Conservation (phyloP, 2,888 invertebrate genomes). For the Leptinotarsa juncta region DNA sequence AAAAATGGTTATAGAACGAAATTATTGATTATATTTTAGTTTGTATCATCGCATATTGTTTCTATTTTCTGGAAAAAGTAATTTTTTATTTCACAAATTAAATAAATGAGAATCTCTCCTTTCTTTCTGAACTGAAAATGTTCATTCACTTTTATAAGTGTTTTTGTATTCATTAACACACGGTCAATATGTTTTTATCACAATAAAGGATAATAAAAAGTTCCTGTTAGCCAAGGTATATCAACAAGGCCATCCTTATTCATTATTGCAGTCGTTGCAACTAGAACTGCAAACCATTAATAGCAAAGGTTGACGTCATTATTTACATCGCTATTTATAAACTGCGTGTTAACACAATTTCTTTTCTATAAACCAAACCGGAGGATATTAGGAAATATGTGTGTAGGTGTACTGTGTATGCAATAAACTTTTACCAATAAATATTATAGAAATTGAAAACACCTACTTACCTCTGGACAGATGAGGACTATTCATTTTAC, state of each 20-base stretch:
- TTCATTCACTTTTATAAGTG: too few species aligned
- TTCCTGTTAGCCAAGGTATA: not conserved
- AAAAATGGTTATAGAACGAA: too few species aligned
- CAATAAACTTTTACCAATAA: constrained; percentile 23
- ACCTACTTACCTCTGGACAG: constrained; percentile 49
- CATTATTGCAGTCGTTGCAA: constrained; percentile 22
- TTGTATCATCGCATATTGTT: too few species aligned
- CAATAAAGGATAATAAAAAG: not conserved
- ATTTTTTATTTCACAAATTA: too few species aligned
- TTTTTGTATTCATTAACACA: too few species aligned
- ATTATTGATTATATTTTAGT: too few species aligned
- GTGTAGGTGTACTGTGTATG: constrained; percentile 19
- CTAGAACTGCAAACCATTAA: constrained; percentile 33
- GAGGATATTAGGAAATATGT: constrained; percentile 7
- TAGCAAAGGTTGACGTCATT: constrained; percentile 41
- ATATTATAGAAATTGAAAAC: constrained; percentile 8
- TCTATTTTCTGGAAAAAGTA: too few species aligned
- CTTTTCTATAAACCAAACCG: not conserved
- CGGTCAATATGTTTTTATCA: not conserved
- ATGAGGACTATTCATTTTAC: constrained; percentile 51
- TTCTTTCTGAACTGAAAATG: too few species aligned
- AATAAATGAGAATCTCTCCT: too few species aligned
- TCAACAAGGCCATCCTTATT: constrained; percentile 7
- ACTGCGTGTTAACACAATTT: constrained; percentile 16
- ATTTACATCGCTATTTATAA: constrained; percentile 45